A percentile compares a stretch with the other conserved stretches of the same genome.
Conservation (phyloP, 2,113 vertebrate genomes). For the Hiodon alosoides region DNA sequence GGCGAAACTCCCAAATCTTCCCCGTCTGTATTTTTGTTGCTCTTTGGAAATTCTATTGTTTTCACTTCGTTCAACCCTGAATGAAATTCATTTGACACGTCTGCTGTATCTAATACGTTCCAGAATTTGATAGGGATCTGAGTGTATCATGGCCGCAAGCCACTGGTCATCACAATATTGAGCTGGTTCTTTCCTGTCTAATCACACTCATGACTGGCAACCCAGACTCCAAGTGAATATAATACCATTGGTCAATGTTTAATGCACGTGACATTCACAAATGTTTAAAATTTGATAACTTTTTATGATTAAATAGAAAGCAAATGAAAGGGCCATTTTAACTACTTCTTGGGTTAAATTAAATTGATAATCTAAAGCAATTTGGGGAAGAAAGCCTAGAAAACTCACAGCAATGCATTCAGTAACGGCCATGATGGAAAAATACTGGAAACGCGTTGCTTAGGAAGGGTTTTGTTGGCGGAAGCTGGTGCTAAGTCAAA, state of each 20-base stretch:
- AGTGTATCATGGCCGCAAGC: conserved; percentile 25
- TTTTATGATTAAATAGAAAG: no score
- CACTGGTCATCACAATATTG: conserved; percentile 12
- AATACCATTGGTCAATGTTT: no score
- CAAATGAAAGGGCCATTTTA: no score
- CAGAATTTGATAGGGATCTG: conserved; percentile 36
- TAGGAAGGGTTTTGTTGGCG: neutral
- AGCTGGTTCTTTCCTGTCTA: conserved; percentile 20
- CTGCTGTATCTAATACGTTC: conserved; percentile 32
- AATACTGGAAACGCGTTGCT: conserved; percentile 26
- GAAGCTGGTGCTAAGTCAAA: neutral
- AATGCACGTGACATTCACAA: neutral
- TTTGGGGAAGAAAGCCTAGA: conserved; percentile 22
- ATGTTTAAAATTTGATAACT: neutral
- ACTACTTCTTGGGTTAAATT: neutral
- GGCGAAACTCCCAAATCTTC: conserved; percentile 29
- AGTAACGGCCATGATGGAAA: conserved; percentile 36
- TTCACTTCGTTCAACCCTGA: conserved; percentile 34
- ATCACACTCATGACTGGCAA: neutral
- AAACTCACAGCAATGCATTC: conserved; percentile 25
- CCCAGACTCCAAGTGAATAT: neutral
- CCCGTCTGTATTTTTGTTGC: conserved; percentile 21
- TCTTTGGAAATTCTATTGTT: conserved; percentile 30
- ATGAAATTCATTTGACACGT: conserved; percentile 32
- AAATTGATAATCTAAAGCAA: conserved; percentile 24